Conservation (phyloP, 2,113 vertebrate species). For the Anguilla rostrata region DNA sequence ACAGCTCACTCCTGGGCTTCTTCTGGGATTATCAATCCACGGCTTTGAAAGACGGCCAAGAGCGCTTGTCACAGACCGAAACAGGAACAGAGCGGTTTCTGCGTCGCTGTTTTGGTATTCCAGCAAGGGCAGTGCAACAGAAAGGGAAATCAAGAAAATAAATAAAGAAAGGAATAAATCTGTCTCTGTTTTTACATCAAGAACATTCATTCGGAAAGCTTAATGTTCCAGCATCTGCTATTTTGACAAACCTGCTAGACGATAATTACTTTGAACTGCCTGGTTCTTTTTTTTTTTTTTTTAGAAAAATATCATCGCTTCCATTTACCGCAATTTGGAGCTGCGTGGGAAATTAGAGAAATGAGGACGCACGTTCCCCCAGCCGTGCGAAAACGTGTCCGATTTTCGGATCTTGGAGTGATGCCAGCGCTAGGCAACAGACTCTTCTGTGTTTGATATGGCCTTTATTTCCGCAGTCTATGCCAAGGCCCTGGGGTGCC, state of each 20-base stretch:
- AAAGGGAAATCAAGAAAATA: background rate
- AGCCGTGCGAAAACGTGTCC: background rate
- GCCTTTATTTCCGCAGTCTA: constrained; percentile 19
- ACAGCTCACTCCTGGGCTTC: background rate
- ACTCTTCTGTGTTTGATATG: constrained; percentile 23
- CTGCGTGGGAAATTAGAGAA: background rate
- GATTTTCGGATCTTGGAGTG: constrained; percentile 1
- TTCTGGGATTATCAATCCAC: background rate
- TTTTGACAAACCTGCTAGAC: constrained; percentile 13
- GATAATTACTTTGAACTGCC: constrained; percentile 20
- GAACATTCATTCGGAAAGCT: background rate
- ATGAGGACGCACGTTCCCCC: constrained; percentile 11
- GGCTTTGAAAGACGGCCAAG: background rate
- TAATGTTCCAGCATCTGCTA: constrained; percentile 21
- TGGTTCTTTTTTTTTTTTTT: background rate
- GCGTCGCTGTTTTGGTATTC: background rate
- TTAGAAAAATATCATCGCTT: constrained; percentile 16
- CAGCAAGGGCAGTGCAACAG: background rate
- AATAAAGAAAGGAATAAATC: background rate
- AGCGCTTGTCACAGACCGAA: background rate
- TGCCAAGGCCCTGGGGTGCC: constrained; percentile 7
- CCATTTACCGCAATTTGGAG: constrained; percentile 9
- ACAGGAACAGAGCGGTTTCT: background rate
- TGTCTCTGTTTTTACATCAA: background rate
- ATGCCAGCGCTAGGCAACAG: constrained; percentile 13